These are phyloP conservation scores for Lasiurus borealis DNA, from an alignment of 2,113 vertebrate genomes.

Conservation along the genomic window DNA sequence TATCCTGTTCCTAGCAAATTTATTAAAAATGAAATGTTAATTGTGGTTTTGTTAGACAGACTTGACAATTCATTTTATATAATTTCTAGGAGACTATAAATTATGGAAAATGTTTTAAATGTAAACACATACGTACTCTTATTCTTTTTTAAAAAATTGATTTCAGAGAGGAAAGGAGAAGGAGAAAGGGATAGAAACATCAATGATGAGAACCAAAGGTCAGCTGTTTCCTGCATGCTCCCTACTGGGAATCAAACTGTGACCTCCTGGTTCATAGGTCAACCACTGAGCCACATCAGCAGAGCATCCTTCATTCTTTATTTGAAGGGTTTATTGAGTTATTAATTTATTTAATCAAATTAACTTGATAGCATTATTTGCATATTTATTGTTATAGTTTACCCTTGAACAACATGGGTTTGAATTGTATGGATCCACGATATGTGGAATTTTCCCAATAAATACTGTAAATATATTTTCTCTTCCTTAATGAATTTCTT, in stretches of 20 bases:
- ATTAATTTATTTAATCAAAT: not conserved
- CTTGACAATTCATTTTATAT: conserved; percentile 18
- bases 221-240: too few species aligned
- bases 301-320: not conserved
- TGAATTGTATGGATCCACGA: not conserved
- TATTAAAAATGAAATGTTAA: conserved; percentile 42
- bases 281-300: too few species aligned
- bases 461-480: not conserved
- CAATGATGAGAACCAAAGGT: too few species aligned
- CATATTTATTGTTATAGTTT: not conserved
- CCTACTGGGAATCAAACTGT: too few species aligned
- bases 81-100: not conserved
- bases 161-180: too few species aligned
- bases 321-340: not conserved
- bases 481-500: not conserved
- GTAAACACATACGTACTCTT: not conserved
- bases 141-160: too few species aligned
- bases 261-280: too few species aligned
- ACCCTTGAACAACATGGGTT: not conserved
- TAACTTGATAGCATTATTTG: not conserved
- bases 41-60: not conserved
- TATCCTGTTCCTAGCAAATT: not conserved
- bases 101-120: conserved; percentile 9
- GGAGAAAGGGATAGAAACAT: too few species aligned
- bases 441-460: not conserved